Conservation (phyloP, 2,888 invertebrate species). For the Leptarthrus brevirostris region DNA sequence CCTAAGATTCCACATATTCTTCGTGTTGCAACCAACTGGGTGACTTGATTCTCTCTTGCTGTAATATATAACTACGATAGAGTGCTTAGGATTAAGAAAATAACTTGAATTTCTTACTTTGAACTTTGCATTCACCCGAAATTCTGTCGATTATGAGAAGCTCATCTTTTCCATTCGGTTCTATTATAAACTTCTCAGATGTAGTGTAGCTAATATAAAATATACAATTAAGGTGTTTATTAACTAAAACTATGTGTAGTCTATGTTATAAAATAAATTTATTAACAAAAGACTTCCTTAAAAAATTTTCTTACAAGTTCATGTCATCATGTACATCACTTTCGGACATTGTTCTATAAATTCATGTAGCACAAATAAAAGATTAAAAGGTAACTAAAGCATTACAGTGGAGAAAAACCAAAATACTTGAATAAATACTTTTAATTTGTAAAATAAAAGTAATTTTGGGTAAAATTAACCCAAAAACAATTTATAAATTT, state of each 20-base stretch:
- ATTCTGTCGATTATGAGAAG: constrained; percentile 87
- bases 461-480: no score
- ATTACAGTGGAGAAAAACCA: background rate
- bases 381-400: constrained; percentile 21
- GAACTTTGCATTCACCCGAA: constrained; percentile 77
- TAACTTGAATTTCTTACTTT: constrained; percentile 70
- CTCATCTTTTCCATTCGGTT: constrained; percentile 80
- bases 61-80: constrained; percentile 52
- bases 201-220: constrained; percentile 88
- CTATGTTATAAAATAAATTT: no score
- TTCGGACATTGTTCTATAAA: constrained; percentile 33
- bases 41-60: constrained; percentile 74
- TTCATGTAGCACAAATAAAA: no score
- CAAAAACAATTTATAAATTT: no score
- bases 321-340: constrained; percentile 76
- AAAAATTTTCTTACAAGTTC: constrained; percentile 73
- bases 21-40: constrained; percentile 72
- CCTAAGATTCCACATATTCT: constrained; percentile 92
- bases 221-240: no score
- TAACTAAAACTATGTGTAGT: no score
- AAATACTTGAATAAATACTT: no score
- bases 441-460: no score
- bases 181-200: constrained; percentile 89
- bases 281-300: no score
- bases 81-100: no score